Percentiles rank a stretch among this genome's conserved stretches.
These are phyloP conservation scores for Celastrina argiolus DNA, from an alignment of 2,888 invertebrate genomes.

Conservation along the genomic window DNA sequence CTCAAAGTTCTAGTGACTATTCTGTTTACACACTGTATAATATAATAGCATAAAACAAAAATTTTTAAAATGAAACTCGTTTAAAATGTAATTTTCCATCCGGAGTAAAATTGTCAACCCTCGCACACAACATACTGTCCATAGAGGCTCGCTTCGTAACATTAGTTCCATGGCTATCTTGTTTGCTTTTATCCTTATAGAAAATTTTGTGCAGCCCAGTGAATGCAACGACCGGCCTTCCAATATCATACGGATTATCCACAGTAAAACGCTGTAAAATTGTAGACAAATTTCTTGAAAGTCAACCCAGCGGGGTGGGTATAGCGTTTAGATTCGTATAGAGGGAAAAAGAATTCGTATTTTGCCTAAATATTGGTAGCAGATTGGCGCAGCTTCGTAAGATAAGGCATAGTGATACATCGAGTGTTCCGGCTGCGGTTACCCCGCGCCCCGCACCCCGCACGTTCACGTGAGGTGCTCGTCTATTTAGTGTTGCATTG, in stretches of 20 bases:
- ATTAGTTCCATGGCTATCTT: conserved; percentile 72
- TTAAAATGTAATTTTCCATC: conserved; percentile 24
- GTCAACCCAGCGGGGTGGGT: conserved; percentile 39
- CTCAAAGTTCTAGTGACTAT: no score
- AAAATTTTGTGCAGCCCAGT: conserved; percentile 75
- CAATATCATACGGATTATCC: conserved; percentile 74
- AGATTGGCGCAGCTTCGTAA: conserved; percentile 68
- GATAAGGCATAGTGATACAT: conserved; percentile 72
- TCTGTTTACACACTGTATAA: no score
- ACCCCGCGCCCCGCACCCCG: conserved; percentile 49
- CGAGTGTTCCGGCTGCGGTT: conserved; percentile 63
- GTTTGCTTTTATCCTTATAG: conserved; percentile 78
- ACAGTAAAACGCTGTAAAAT: conserved; percentile 65
- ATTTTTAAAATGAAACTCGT: not conserved
- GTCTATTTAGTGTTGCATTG: conserved; percentile 26
- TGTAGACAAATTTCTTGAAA: conserved; percentile 40
- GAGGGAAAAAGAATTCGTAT: conserved; percentile 55
- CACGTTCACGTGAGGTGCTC: conserved; percentile 30
- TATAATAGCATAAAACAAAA: not conserved
- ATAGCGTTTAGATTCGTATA: conserved; percentile 49
- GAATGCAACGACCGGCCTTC: conserved; percentile 73
- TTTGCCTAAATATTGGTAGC: conserved; percentile 76
- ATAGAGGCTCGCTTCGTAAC: conserved; percentile 48
- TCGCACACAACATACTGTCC: conserved; percentile 35
- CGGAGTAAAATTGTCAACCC: conserved; percentile 30